Percentiles rank a stretch among this genome's conserved stretches.
phyloP scores from a whole-genome alignment of 2,797 vertebrate genomes.

The Brotula barbata region DNA sequence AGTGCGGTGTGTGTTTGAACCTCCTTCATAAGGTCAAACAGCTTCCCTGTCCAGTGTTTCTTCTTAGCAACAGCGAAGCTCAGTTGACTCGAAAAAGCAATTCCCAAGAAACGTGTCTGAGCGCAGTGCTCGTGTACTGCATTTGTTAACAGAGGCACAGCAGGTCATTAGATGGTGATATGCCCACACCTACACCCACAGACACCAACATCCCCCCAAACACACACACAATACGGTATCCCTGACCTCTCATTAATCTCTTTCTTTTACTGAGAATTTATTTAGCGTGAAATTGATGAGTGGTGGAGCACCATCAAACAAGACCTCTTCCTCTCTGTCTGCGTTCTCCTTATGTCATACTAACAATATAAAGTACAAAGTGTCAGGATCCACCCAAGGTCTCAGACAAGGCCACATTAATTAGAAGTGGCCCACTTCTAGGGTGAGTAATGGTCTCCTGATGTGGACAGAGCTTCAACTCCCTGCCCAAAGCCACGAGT shows the following conservation, averaged over 20 bases:
- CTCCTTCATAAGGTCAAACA: background rate
- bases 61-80: conserved; percentile 12
- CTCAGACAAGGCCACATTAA: conserved; percentile 41
- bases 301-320: conserved; percentile 18
- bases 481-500: no score
- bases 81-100: conserved; percentile 7
- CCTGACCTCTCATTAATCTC: conserved; percentile 19
- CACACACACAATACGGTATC: background rate
- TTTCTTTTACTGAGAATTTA: conserved; percentile 6
- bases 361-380: conserved; percentile 3
- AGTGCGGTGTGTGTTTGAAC: background rate
- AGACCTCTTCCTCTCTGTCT: background rate
- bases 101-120: conserved; percentile 37
- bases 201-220: conserved; percentile 2
- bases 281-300: conserved; percentile 32
- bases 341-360: conserved; percentile 2
- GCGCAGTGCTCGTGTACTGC: conserved; percentile 16
- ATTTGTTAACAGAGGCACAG: conserved; percentile 31
- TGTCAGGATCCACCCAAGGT: conserved; percentile 29
- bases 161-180: conserved; percentile 14
- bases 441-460: conserved; percentile 22
- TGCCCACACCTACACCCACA: conserved; percentile 6
- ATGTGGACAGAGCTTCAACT: conserved; percentile 9
- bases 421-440: conserved; percentile 44
- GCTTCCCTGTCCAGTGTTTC: background rate